Evolutionary conservation across 2,888 invertebrate genomes (phyloP), one percentile per base, ranked within the genome.

Genomic region (Diadromus collaris): DNA sequence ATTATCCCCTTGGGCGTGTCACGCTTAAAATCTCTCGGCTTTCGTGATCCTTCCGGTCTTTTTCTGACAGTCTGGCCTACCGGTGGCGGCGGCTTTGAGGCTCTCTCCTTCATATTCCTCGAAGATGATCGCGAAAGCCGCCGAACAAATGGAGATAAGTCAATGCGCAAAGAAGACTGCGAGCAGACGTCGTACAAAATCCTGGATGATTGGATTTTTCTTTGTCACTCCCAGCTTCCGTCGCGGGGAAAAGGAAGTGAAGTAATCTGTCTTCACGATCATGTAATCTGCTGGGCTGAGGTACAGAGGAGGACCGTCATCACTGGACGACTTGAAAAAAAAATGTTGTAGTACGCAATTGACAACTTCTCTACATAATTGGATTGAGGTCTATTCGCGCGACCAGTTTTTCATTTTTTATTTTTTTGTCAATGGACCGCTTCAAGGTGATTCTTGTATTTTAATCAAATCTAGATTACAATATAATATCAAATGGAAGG

Each of bases 1-100:
- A 27, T 56, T 56, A 56, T 56, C 56, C 6, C 56, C 27, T 54
- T 54, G 4, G 2, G 56, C 56, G n/a, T 56, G 56, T 56, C 56
- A 2, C 7, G n/a, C 24, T 29, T 16, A 68, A 68, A 67, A 29
- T 48, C 2, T 21, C 21, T 19, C 41, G 9, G n/a, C 16, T 24
- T 24, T 13, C 51, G 24, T 21, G 16, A 10, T 21, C n/a, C 38
- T 34, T 9, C 21, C n/a, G 34, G 44, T 63, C 16, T 24, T 41
- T 38, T 63, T n/a, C 44, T 21, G n/a, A n/a, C n/a, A n/a, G n/a
- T n/a, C 27, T 60, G 10, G 29, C n/a, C n/a, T 41, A 21, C 24
- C 51, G 21, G 51, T 5, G 24, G 1, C 13, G 10, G 1, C 51
- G 51, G 24, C 51, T 51, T 24, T 13, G 13, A 24, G 5, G 24